Evolutionary conservation across 2,113 vertebrate species (phyloP), one percentile per base, ranked within the genome.

Genomic region (Illadopsis cleaveri): DNA sequence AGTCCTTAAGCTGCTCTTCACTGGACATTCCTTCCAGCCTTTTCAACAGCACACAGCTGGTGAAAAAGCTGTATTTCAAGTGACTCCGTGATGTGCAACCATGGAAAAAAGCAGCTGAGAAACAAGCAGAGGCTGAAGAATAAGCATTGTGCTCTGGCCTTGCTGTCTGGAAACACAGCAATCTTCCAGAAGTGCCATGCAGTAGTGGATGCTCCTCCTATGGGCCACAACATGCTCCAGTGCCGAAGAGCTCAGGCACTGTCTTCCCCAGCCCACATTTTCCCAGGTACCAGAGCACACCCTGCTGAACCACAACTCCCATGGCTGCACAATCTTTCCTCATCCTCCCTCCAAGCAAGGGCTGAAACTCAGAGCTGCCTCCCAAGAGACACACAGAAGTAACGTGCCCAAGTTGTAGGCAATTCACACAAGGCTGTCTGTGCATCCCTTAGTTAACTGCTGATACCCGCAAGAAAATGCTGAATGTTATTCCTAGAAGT

Each of bases 361-460:
- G 35, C 72, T 44, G 72, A 42, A 31, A 35, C 6, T 4, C 12
- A 11, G 6, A 77, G 64, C 62, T 89, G 54, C 60, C 38, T 61
- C 68, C 68, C 3, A 2, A 33, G 19, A 45, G 56, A 19, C 19
- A 70, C 28, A 15, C 3, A 1, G 15, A 48, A 37, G 17, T 30
- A 61, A 47, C 8, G 2, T 0, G 2, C 38, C 37, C 10, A 40
- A 72, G 15, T 0, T 15, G 40, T 1, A 64, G 14, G 42, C 71
- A 73, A 62, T 19, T 54, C 69, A 50, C 15, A 33, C n/a, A 45
- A 68, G 48, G 20, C 33, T 87, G 45, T 4, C 3, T 2, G 35
- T 66, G 47, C 23, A 71, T 80, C 38, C 13, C 2, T 45, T 9
- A 57, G 19, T 38, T 78, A 77, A 73, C n/a, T 66, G 18, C 38